Evolutionary conservation across 2,113 vertebrate species (phyloP).

Genomic region (Platichthys flesus): DNA sequence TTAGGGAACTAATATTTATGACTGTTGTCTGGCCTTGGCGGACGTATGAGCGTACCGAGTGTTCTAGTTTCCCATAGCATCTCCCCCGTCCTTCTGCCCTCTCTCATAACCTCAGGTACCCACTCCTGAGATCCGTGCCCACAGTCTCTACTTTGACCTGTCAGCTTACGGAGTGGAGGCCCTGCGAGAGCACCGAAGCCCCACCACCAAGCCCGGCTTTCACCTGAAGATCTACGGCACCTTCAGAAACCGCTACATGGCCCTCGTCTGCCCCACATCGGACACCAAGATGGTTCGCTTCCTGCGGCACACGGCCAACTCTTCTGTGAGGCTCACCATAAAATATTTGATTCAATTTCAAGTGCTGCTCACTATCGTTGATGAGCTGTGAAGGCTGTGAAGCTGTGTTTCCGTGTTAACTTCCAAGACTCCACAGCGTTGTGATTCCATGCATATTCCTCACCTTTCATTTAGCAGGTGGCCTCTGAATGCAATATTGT

Average conservation of each 20-base stretch:
- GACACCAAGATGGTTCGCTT: conserved; percentile 85
- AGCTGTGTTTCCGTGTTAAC: conserved; percentile 18
- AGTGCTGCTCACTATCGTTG: background rate
- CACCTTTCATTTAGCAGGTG: background rate
- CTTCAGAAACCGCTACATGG: conserved; percentile 84
- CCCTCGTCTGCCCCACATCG: conserved; percentile 78
- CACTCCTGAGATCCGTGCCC: conserved; percentile 85
- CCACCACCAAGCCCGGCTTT: conserved; percentile 77
- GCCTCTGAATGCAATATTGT: background rate
- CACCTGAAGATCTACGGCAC: conserved; percentile 87
- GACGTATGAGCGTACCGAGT: no score
- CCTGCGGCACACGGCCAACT: conserved; percentile 83
- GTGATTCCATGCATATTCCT: no score
- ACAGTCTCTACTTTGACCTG: conserved; percentile 85
- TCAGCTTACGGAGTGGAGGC: conserved; percentile 85
- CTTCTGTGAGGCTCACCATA: conserved; percentile 72
- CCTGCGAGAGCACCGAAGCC: conserved; percentile 71
- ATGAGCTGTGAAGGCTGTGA: conserved; percentile 1
- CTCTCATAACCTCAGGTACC: conserved; percentile 75
- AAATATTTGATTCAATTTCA: background rate
- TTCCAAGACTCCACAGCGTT: no score
- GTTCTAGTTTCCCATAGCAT: no score
- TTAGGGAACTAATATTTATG: no score
- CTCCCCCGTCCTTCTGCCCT: background rate
- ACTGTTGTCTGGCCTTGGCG: no score